A percentile compares a stretch with the other conserved stretches of the same genome.
Conservation (phyloP, 2,888 invertebrate genomes). For the Lithophane ornitopus region DNA sequence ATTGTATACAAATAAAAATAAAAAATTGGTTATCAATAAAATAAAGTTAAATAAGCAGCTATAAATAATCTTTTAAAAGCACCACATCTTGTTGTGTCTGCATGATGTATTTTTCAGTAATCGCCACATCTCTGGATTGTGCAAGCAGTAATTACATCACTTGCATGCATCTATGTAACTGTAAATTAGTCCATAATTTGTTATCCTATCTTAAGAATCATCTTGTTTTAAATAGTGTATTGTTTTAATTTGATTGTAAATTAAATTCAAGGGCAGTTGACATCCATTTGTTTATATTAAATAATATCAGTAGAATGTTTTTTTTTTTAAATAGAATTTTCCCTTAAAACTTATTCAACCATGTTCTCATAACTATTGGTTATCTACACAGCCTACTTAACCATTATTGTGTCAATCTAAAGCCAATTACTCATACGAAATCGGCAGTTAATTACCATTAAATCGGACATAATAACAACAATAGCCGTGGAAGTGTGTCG, state of each 20-base stretch:
- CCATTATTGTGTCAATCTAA: slow-evolving; percentile 24
- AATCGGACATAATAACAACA: slow-evolving; percentile 67
- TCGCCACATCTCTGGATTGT: slow-evolving; percentile 32
- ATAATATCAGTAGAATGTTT: not conserved
- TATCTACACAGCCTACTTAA: slow-evolving; percentile 24
- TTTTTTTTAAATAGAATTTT: not conserved
- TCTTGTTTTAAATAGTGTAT: not conserved
- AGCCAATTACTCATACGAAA: slow-evolving; percentile 47
- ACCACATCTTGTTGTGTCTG: not conserved
- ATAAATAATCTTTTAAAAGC: not conserved
- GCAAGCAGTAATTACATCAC: slow-evolving; percentile 45
- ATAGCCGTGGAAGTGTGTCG: slow-evolving; percentile 76
- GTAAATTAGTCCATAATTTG: slow-evolving; percentile 37
- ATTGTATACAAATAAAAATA: not conserved
- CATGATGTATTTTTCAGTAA: slow-evolving; percentile 17
- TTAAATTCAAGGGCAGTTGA: not conserved
- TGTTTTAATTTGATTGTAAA: not conserved
- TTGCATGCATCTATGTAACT: slow-evolving; percentile 32
- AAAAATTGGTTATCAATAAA: not conserved
- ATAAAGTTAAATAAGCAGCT: not conserved
- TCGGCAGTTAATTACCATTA: slow-evolving; percentile 69
- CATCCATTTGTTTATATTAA: not conserved
- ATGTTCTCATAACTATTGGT: slow-evolving; percentile 9
- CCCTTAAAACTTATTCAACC: not conserved
- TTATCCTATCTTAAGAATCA: slow-evolving; percentile 7